A percentile compares a stretch with the other conserved stretches of the same genome.
phyloP scores from a whole-genome alignment of 2,888 invertebrate genomes.

The Dicroscelio sp. region DNA sequence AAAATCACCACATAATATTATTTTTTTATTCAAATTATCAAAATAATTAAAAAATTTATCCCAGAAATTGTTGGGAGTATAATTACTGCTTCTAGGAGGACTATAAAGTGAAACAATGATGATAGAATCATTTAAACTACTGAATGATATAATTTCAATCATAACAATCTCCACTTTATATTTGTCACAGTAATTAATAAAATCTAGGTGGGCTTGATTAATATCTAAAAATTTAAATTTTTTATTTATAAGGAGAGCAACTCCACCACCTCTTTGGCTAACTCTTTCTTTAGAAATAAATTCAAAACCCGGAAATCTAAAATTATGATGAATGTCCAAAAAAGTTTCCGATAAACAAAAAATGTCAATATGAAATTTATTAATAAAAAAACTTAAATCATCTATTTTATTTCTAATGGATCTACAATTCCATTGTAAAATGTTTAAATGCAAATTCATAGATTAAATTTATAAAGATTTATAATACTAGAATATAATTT shows the following conservation, averaged over 20 bases:
- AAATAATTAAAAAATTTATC: not conserved
- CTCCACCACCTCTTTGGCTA: not conserved
- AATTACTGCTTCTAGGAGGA: not conserved
- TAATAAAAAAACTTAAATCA: not conserved
- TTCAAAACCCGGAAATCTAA: slow-evolving; percentile 1
- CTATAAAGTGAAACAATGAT: not conserved
- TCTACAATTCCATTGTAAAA: no score
- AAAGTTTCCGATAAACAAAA: slow-evolving; percentile 28
- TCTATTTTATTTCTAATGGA: slow-evolving; percentile 22
- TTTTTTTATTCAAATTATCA: not conserved
- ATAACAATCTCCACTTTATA: slow-evolving; percentile 11
- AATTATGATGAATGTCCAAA: not conserved
- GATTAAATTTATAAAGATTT: not conserved
- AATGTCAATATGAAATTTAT: slow-evolving; percentile 14
- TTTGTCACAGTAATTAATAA: not conserved
- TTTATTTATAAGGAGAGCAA: not conserved
- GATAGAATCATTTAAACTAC: not conserved
- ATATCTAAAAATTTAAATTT: slow-evolving; percentile 1
- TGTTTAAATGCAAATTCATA: not conserved
- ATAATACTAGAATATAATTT: not conserved
- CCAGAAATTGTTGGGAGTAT: not conserved
- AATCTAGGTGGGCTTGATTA: not conserved
- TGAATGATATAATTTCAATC: not conserved
- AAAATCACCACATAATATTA: slow-evolving; percentile 17
- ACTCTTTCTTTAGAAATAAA: not conserved